These are phyloP conservation scores for Ptychodera flava DNA, from an alignment of 35 echinoderm and acorn worm species.

Conservation along the genomic window DNA sequence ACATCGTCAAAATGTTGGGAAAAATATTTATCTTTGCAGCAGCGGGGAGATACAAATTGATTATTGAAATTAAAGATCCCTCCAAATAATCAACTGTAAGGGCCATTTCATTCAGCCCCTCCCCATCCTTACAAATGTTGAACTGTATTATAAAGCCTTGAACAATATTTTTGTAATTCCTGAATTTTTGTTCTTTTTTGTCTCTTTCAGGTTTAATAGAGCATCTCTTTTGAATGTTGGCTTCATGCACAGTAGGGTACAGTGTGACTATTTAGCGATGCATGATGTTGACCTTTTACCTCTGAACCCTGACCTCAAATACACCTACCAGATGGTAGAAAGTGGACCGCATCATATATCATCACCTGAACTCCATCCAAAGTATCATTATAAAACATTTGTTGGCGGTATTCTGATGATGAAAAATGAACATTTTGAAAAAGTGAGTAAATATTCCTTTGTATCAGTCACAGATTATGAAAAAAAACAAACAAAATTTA, in stretches of 20 bases:
- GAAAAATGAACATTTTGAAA: constrained; percentile 58
- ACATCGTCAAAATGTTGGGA: no score
- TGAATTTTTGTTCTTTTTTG: constrained; percentile 11
- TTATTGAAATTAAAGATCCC: no score
- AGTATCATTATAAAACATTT: constrained; percentile 80
- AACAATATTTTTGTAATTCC: no score
- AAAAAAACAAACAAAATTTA: no score
- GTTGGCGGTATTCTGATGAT: constrained; percentile 93
- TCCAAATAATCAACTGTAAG: no score
- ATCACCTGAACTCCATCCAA: constrained; percentile 80
- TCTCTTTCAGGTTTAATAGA: constrained; percentile 70
- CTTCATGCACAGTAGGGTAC: constrained; percentile 48
- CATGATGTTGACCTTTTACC: constrained; percentile 95
- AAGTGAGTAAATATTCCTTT: constrained; percentile 31
- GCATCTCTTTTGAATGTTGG: constrained; percentile 79
- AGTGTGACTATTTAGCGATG: constrained; percentile 86
- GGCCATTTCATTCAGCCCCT: no score
- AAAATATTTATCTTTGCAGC: no score
- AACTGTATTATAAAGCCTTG: no score
- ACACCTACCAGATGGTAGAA: constrained; percentile 46
- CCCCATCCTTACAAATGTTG: no score
- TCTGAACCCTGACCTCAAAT: constrained; percentile 56
- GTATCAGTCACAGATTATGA: no score
- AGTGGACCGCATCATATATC: constrained; percentile 84
- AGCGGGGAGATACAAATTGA: no score